Evolutionary conservation across 2,797 vertebrate species (phyloP).

Genomic region (Sebastes itinus): DNA sequence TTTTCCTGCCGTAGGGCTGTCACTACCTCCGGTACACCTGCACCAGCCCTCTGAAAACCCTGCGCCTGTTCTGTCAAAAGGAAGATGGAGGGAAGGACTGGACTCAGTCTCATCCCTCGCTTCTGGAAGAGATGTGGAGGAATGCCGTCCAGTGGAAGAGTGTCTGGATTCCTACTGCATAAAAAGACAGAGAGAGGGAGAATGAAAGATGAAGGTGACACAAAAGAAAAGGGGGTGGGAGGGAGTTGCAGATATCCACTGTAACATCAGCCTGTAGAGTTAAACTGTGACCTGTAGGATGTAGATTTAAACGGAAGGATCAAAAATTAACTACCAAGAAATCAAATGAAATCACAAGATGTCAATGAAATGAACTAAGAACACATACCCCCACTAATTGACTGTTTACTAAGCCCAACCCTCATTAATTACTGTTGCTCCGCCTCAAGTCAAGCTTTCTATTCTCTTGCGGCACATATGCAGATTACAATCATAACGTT

Average conservation of each 20-base stretch:
- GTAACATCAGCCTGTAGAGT: not conserved
- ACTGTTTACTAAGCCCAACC: not conserved
- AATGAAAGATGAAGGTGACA: not conserved
- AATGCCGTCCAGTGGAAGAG: conserved; percentile 83
- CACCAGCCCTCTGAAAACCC: conserved; percentile 76
- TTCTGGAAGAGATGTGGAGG: conserved; percentile 82
- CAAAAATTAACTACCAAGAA: not conserved
- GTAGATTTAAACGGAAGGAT: not conserved
- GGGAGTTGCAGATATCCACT: not conserved
- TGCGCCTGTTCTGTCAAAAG: conserved; percentile 71
- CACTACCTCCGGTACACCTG: conserved; percentile 83
- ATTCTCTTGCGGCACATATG: not conserved
- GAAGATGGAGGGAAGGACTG: conserved; percentile 51
- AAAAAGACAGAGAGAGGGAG: not conserved
- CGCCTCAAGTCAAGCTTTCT: not conserved
- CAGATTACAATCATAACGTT: not conserved
- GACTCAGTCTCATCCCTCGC: conserved; percentile 47
- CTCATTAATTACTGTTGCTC: not conserved
- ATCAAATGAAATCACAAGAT: not conserved
- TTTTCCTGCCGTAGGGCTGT: conserved; percentile 69
- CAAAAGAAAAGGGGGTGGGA: not conserved
- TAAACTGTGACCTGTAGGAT: not conserved
- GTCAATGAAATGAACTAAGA: not conserved
- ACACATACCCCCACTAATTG: not conserved
- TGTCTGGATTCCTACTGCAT: conserved; percentile 85